Base-by-base conservation (phyloP, 2,113 vertebrate genomes). In the Meles meles region DNA sequence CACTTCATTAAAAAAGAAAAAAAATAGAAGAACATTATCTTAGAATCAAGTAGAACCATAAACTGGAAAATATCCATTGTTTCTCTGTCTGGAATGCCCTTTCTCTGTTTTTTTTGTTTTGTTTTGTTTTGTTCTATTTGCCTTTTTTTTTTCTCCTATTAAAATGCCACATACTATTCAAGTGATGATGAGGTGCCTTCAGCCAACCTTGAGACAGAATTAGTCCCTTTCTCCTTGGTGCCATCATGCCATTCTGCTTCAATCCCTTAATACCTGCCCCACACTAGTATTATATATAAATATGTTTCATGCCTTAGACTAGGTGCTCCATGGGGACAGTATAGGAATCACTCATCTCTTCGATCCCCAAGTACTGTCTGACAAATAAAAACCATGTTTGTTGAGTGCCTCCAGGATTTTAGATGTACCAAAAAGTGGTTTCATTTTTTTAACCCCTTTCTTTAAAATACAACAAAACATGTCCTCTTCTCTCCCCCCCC, bases 31-130 rank as follows among this genome's bases (percentile, higher is more conserved):
- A 88, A 29, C 27, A 44, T 79, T 59, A n/a, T 92, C 31, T 93
- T 87, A 55, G 37, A 80, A 61, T 93, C 67, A 86, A 87, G 47
- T 31, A 94, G 8, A 85, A 17, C 90, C n/a, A n/a, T 63, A 72
- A 93, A 92, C 29, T 86, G 17, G 57, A 90, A 85, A 88, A n/a
- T n/a, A 49, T 44, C 34, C 31, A n/a, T 44, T 77, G 27, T 72
- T 69, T 96, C 34, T 61, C 42, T 80, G 29, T 59, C 76, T 90
- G n/a, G 34, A 94, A 85, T 87, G 52, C 10, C 21, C 15, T 86
- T 89, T 31, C 27, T 89, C 20, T 34, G 5, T 47, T 52, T 83
- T 20, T 42, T 52, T 52, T 52, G 15, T 52, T 49, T 55, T n/a
- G 9, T 23, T 71, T 27, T 21, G 3, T 57, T 74, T 15, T 88